These are phyloP conservation scores for Parnassius glacialis DNA, from an alignment of 2,888 invertebrate genomes.

Conservation along the genomic window DNA sequence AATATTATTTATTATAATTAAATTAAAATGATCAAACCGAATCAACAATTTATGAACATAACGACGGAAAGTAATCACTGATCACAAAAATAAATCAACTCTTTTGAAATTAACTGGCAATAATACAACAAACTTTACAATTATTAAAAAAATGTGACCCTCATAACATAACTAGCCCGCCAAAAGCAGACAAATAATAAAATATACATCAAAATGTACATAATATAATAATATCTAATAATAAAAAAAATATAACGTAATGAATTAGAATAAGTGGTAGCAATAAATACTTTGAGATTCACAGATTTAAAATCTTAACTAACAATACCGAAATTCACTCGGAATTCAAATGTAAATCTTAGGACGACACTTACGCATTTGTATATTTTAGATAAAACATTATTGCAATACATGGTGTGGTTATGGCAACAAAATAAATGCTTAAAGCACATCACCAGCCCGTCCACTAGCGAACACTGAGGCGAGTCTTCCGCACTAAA, in stretches of 20 bases:
- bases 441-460: conserved; percentile 81
- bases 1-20: conserved; percentile 37
- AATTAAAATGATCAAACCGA: conserved; percentile 52
- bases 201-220: conserved; percentile 81
- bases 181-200: conserved; percentile 75
- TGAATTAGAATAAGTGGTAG: conserved; percentile 77
- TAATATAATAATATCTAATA: conserved; percentile 78
- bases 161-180: conserved; percentile 73
- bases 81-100: conserved; percentile 61
- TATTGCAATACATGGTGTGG: conserved; percentile 80
- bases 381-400: conserved; percentile 79
- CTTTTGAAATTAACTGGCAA: conserved; percentile 67
- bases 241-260: conserved; percentile 76
- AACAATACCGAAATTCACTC: conserved; percentile 76
- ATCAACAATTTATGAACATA: conserved; percentile 61
- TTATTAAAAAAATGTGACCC: conserved; percentile 66
- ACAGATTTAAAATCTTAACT: conserved; percentile 80
- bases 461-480: conserved; percentile 72
- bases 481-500: conserved; percentile 76
- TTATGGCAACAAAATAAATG: conserved; percentile 82
- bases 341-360: conserved; percentile 68
- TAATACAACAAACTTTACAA: conserved; percentile 76
- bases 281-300: conserved; percentile 81
- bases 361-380: conserved; percentile 73
- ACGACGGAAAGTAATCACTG: conserved; percentile 62